Percentiles rank a stretch among this genome's conserved stretches.
Evolutionary conservation across 2,797 vertebrate species (phyloP).

Genomic region (Tenualosa ilisha): DNA sequence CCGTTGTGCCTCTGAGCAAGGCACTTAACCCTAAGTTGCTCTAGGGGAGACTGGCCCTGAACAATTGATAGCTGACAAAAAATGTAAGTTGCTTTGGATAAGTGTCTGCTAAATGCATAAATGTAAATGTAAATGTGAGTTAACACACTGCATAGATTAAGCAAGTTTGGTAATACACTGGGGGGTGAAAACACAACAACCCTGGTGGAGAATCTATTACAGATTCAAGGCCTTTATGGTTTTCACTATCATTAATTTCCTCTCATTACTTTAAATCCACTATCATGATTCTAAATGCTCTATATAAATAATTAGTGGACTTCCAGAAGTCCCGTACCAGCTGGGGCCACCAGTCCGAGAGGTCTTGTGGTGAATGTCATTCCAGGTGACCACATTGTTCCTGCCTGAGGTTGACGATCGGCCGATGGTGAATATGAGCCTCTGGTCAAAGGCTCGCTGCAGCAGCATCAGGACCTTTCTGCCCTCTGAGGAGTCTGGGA

Average conservation of each 20-base stretch:
- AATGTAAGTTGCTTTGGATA: no score
- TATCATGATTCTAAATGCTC: not conserved
- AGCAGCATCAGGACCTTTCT: conserved; percentile 58
- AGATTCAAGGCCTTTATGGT: no score
- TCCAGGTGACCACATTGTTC: conserved; percentile 75
- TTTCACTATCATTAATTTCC: not conserved
- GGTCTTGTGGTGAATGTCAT: conserved; percentile 80
- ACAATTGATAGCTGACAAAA: no score
- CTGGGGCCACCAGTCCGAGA: conserved; percentile 66
- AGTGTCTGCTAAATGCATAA: no score
- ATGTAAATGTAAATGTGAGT: no score
- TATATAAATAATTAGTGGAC: not conserved
- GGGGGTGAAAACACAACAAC: no score
- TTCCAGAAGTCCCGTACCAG: conserved; percentile 55
- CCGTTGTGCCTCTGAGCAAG: no score
- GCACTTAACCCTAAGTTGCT: no score
- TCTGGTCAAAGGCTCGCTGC: conserved; percentile 67
- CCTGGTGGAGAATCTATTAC: no score
- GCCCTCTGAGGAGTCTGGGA: conserved; percentile 69
- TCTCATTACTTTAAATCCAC: not conserved
- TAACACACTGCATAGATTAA: not conserved
- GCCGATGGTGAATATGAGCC: conserved; percentile 74
- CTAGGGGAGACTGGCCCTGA: no score
- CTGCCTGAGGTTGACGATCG: conserved; percentile 70
- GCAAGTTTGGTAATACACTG: not conserved